phyloP scores from a whole-genome alignment of 2,888 invertebrate species.

The Stenolophus ochropezus region DNA sequence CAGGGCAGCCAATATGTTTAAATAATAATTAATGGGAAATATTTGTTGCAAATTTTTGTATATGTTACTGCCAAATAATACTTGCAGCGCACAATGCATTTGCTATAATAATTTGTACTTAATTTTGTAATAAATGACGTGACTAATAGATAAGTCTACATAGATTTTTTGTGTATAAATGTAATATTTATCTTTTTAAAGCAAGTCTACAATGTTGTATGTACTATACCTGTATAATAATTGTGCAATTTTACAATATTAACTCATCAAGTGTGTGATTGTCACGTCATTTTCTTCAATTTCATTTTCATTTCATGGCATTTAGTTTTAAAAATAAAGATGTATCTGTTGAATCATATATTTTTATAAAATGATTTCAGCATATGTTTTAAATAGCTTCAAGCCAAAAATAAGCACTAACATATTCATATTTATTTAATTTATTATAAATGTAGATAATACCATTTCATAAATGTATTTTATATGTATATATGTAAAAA shows the following conservation, averaged over 20 bases:
- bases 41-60: constrained; percentile 6
- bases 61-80: constrained; percentile 52
- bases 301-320: constrained; percentile 13
- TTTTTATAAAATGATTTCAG: constrained; percentile 22
- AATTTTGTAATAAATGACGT: constrained; percentile 27
- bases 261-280: constrained; percentile 32
- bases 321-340: constrained; percentile 30
- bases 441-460: constrained; percentile 34
- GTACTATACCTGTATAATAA: constrained; percentile 22
- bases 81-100: constrained; percentile 56
- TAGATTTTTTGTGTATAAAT: constrained; percentile 42
- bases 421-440: constrained; percentile 34
- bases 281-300: constrained; percentile 26
- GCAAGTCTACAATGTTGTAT: constrained; percentile 39
- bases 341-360: constrained; percentile 14
- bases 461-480: constrained; percentile 29
- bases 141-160: constrained; percentile 38
- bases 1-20: no score
- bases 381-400: constrained; percentile 35
- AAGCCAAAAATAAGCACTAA: constrained; percentile 46
- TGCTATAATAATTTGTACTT: constrained; percentile 42
- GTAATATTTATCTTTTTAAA: constrained; percentile 43
- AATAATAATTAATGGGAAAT: no score
- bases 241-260: constrained; percentile 43
- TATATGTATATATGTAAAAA: constrained; percentile 45